phyloP scores from a whole-genome alignment of 1,140 invertebrate genomes.

The Drosophila lini region DNA sequence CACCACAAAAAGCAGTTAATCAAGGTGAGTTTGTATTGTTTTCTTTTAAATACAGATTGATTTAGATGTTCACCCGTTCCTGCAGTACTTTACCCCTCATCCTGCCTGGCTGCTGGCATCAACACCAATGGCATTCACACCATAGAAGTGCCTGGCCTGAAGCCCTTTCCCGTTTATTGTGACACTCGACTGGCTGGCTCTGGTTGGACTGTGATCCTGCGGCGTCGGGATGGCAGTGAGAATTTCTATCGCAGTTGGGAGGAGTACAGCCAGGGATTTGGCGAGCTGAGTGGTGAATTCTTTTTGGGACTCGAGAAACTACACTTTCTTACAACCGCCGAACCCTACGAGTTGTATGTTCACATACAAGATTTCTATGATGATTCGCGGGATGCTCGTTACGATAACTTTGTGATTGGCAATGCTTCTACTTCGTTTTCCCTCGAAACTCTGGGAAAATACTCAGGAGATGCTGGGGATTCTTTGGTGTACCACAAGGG shows the following conservation, averaged over 20 bases:
- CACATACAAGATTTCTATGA: slow-evolving; percentile 87
- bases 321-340: slow-evolving; percentile 86
- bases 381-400: slow-evolving; percentile 86
- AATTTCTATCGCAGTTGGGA: slow-evolving; percentile 88
- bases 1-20: too few relatives aligned
- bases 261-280: slow-evolving; percentile 88
- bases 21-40: background rate
- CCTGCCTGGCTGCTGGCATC: slow-evolving; percentile 62
- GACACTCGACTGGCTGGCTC: slow-evolving; percentile 60
- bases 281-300: slow-evolving; percentile 87
- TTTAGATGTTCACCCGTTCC: fast-evolving
- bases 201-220: slow-evolving; percentile 88
- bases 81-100: slow-evolving; percentile 37
- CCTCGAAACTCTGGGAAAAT: slow-evolving; percentile 87
- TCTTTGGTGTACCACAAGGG: slow-evolving; percentile 55
- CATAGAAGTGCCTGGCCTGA: slow-evolving; percentile 47
- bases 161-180: slow-evolving; percentile 53
- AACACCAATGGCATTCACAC: slow-evolving; percentile 54
- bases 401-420: slow-evolving; percentile 88
- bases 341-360: slow-evolving; percentile 87
- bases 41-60: too few relatives aligned
- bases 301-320: slow-evolving; percentile 87
- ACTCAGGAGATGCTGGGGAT: slow-evolving; percentile 64
- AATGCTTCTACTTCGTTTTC: slow-evolving; percentile 87
- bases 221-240: slow-evolving; percentile 87